phyloP scores from a whole-genome alignment of 2,888 invertebrate species.

The Cyaniris semiargus region DNA sequence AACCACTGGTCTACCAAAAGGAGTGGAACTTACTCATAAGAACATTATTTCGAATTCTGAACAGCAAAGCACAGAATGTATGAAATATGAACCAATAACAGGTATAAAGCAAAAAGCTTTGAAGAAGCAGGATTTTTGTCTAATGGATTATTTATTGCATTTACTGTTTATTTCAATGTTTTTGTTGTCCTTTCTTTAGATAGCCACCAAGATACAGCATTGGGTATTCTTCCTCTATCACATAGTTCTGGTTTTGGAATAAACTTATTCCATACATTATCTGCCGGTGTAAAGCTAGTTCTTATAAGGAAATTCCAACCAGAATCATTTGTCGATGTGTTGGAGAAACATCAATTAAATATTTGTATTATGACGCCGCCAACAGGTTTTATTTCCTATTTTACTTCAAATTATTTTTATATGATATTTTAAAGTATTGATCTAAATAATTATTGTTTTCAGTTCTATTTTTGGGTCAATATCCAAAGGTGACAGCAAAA shows the following conservation, averaged over 20 bases:
- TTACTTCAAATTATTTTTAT: background rate
- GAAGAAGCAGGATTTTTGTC: background rate
- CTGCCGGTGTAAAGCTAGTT: constrained; percentile 81
- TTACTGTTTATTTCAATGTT: background rate
- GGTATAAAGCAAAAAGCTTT: constrained; percentile 36
- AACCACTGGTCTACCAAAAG: constrained; percentile 91
- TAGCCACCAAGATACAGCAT: constrained; percentile 74
- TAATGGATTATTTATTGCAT: too few species aligned
- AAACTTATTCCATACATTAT: constrained; percentile 77
- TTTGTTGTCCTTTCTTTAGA: constrained; percentile 47
- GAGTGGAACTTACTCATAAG: constrained; percentile 83
- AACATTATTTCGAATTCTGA: constrained; percentile 75
- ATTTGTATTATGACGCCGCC: constrained; percentile 88
- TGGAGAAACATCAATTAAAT: constrained; percentile 81
- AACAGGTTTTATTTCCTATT: constrained; percentile 64
- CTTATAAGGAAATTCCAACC: constrained; percentile 88
- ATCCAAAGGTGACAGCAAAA: constrained; percentile 52
- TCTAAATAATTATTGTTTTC: background rate
- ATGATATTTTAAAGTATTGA: background rate
- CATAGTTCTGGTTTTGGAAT: constrained; percentile 85
- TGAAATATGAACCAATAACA: constrained; percentile 51
- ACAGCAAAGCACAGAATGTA: constrained; percentile 56
- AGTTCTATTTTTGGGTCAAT: constrained; percentile 29
- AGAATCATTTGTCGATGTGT: constrained; percentile 81
- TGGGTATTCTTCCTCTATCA: constrained; percentile 85